A percentile compares a stretch with the other conserved stretches of the same genome.
Evolutionary conservation across 2,797 vertebrate species (phyloP).

Genomic region (Cyclura pinguis): DNA sequence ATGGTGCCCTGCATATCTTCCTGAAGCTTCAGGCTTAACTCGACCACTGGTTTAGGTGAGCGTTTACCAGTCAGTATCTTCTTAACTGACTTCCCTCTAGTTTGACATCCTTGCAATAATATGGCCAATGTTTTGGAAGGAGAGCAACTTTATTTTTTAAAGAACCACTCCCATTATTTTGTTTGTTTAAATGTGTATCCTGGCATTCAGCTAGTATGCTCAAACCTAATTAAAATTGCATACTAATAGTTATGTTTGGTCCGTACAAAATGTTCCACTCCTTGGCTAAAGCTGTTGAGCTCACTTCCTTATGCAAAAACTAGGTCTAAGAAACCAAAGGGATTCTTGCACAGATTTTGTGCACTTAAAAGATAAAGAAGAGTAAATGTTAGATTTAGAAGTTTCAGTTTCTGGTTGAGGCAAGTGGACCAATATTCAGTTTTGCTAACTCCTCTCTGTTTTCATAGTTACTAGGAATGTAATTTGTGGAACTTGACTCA

Average conservation of each 20-base stretch:
- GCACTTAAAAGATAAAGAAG: slow-evolving; percentile 10
- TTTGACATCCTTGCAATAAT: neutral
- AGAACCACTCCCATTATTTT: neutral
- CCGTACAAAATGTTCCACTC: slow-evolving; percentile 1
- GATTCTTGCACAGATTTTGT: neutral
- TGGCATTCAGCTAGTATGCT: neutral
- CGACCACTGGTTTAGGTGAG: neutral
- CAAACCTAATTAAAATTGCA: neutral
- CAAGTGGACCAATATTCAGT: neutral
- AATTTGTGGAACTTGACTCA: neutral
- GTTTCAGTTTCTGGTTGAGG: slow-evolving; percentile 36
- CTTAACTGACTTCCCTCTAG: neutral
- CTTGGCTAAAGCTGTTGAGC: neutral
- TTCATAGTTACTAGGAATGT: neutral
- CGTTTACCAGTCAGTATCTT: neutral
- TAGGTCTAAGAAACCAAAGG: neutral
- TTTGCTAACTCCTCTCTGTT: neutral
- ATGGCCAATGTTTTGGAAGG: neutral
- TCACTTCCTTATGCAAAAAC: slow-evolving; percentile 3
- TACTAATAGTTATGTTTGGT: neutral
- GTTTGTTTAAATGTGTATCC: neutral
- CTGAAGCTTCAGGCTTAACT: neutral
- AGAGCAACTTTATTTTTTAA: neutral
- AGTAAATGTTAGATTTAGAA: slow-evolving; percentile 1
- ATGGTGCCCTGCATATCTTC: neutral